Conservation (phyloP, 2,113 vertebrate species). For the Aspiorhynchus laticeps region DNA sequence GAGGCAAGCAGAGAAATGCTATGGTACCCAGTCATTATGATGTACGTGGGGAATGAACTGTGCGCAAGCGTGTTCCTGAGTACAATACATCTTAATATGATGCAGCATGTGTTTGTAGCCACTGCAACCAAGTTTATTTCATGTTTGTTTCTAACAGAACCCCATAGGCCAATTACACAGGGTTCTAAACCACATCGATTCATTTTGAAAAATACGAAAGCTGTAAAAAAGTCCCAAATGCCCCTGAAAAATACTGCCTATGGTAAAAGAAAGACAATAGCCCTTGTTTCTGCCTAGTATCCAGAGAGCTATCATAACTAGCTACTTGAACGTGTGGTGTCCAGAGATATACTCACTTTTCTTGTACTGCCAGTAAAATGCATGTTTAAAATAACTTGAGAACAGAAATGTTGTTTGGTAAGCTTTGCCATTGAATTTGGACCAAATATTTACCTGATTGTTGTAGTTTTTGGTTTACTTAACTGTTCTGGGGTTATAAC, state of each 20-base stretch:
- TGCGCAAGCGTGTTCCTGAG: not conserved
- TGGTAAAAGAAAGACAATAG: not conserved
- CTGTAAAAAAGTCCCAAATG: not conserved
- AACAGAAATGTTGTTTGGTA: not conserved
- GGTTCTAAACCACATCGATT: not conserved
- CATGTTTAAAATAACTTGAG: not conserved
- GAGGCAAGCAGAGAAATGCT: slow-evolving; percentile 13
- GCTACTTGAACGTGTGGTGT: not conserved
- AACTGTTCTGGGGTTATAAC: not conserved
- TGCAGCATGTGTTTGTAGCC: not conserved
- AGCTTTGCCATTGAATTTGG: not conserved
- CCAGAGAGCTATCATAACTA: not conserved
- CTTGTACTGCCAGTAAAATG: not conserved
- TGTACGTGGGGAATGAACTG: not conserved
- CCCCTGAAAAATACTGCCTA: not conserved
- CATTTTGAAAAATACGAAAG: slow-evolving; percentile 23
- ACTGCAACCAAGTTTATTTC: not conserved
- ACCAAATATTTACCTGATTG: not conserved
- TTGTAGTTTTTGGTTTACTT: not conserved
- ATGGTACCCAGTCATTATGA: not conserved
- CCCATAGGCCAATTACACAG: slow-evolving; percentile 19
- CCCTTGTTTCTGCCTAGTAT: not conserved
- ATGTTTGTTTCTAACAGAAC: slow-evolving; percentile 13
- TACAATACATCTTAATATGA: not conserved
- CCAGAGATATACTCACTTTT: not conserved